Evolutionary conservation across 35 echinoderm and acorn worm species (phyloP).

Genomic region (Diadema setosum): DNA sequence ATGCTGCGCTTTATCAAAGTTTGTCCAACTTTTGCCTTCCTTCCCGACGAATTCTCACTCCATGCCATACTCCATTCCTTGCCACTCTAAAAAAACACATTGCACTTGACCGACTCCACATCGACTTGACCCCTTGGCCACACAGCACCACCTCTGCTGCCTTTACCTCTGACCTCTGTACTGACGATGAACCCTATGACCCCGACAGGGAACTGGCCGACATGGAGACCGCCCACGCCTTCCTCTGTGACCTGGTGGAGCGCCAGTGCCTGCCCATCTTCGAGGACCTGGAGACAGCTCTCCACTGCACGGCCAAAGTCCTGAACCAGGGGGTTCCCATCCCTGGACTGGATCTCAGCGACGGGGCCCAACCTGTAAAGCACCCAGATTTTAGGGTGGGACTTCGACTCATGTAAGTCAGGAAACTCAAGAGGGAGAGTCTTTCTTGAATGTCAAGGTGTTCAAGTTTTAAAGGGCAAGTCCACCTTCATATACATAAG

Average conservation of each 20-base stretch:
- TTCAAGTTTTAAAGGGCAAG: no score
- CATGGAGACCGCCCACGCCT: conserved; percentile 53
- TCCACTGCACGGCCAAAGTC: conserved; percentile 74
- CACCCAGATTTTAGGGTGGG: conserved; percentile 52
- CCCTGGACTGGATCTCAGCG: conserved; percentile 3
- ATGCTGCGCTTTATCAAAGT: no score
- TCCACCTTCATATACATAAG: no score
- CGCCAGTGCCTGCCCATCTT: conserved; percentile 76
- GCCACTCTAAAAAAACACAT: no score
- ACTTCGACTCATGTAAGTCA: conserved; percentile 85
- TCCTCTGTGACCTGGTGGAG: conserved; percentile 71
- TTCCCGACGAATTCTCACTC: no score
- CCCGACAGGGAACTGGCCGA: conserved; percentile 62
- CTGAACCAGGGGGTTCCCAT: conserved; percentile 56
- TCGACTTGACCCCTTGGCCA: no score
- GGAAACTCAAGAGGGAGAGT: no score
- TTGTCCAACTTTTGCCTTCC: no score
- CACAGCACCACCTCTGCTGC: not conserved
- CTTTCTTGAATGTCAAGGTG: no score
- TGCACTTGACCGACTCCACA: no score
- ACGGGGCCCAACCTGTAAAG: conserved; percentile 75
- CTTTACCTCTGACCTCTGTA: not conserved
- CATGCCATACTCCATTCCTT: no score
- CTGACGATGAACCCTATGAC: conserved; percentile 1
- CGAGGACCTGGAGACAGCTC: conserved; percentile 71